Base-by-base conservation (phyloP, 2,888 invertebrate species). In the Agonopterix heracliana region DNA sequence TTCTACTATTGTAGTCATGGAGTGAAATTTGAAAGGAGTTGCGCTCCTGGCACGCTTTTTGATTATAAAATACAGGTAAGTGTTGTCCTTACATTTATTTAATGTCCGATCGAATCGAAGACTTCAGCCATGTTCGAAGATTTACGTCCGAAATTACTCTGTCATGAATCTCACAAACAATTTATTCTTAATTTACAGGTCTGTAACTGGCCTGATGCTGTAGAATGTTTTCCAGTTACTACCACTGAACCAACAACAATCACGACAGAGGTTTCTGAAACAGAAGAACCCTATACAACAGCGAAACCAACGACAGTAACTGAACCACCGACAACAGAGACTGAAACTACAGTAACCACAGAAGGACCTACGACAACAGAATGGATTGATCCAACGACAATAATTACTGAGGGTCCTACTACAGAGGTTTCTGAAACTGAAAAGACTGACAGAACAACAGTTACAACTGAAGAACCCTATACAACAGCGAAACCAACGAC, bases 1-100 rank as follows among this genome's bases (percentile, higher is more conserved):
- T 81, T 54, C 55, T 80, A 79, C 46, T 61, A 61, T 2, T 81
- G 80, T 54, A 66, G 59, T 41, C 49, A 72, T 55, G 79, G 79
- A 10, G 49, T 55, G 0, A 63, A 60, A 26, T 57, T 71, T 3
- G 53, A 64, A 13, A 63, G 57, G 54, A 48, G 41, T 2, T 81
- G 81, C 17, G 55, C 54, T 0, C 40, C 54, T 0, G 74, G 72
- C 0, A 60, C 67, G 1, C 54, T 62, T 0, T 81, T 78, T 51
- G 74, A 79, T 55, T 53, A 54, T 0, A 50, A 59, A 12, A 44
- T 61, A 34, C 71, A 75, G 63, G 74, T 73, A 56, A 26, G 7
- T 26, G 26, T 26, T 26, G 26, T 26, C 26, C 26, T 26, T 26
- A 7, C 5, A 26, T 26, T 26, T 26, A 26, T 5, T 5, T 26